phyloP scores from a whole-genome alignment of 2,797 vertebrate genomes.

The Sebastolobus altivelis region DNA sequence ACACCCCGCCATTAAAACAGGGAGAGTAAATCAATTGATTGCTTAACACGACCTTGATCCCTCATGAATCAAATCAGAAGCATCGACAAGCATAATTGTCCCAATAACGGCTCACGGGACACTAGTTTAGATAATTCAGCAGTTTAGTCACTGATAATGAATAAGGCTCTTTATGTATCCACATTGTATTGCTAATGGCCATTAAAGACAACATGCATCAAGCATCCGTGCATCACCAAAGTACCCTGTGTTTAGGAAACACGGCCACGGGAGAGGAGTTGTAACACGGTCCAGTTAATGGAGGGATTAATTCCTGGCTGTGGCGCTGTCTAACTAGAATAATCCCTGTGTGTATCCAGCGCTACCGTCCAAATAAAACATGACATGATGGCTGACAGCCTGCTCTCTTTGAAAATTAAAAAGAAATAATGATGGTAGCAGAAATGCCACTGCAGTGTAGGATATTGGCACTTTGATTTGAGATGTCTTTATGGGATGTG shows the following conservation, averaged over 20 bases:
- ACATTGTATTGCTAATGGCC: conserved; percentile 61
- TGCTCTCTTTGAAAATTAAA: conserved; percentile 49
- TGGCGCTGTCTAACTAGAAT: conserved; percentile 56
- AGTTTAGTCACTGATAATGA: conserved; percentile 55
- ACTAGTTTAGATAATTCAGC: conserved; percentile 64
- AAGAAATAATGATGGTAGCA: conserved; percentile 34
- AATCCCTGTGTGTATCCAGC: conserved; percentile 67
- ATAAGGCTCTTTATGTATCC: conserved; percentile 58
- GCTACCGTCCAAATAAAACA: conserved; percentile 62
- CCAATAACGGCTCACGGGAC: conserved; percentile 54
- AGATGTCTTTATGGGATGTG: conserved; percentile 55
- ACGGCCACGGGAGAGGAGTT: conserved; percentile 53
- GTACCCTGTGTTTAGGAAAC: conserved; percentile 68
- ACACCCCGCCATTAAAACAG: conserved; percentile 54
- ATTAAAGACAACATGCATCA: conserved; percentile 73
- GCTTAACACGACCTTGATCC: conserved; percentile 62
- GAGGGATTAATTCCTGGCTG: conserved; percentile 74
- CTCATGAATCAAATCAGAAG: conserved; percentile 71
- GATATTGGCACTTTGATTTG: conserved; percentile 54
- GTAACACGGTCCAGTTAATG: conserved; percentile 74
- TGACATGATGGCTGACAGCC: conserved; percentile 52
- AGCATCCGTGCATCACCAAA: conserved; percentile 63
- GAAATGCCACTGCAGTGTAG: conserved; percentile 36
- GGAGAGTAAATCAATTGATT: conserved; percentile 60
- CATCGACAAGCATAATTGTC: conserved; percentile 65